These are phyloP conservation scores for Xyrauchen texanus DNA, from an alignment of 2,113 vertebrate genomes.

Conservation along the genomic window DNA sequence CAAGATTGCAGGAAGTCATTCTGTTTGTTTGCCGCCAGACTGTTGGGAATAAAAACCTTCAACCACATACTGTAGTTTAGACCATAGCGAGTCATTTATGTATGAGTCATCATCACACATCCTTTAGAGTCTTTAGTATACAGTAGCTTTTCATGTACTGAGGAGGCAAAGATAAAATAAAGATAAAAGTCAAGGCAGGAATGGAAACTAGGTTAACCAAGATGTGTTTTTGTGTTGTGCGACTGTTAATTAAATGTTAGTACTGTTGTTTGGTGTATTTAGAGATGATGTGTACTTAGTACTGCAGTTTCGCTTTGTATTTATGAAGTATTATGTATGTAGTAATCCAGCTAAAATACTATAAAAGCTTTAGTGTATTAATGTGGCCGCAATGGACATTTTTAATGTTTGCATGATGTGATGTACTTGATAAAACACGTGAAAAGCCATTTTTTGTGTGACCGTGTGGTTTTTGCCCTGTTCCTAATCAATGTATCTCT, in stretches of 20 bases:
- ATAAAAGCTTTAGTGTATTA: background rate
- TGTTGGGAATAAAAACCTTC: background rate
- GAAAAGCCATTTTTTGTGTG: conserved; percentile 44
- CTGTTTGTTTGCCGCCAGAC: background rate
- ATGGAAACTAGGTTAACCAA: background rate
- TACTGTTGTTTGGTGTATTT: conserved; percentile 4
- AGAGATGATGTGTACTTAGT: conserved; percentile 1
- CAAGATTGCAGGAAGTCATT: background rate
- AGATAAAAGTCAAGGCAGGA: background rate
- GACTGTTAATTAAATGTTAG: conserved; percentile 2
- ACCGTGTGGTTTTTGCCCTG: conserved; percentile 26
- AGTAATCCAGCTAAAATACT: too few species aligned
- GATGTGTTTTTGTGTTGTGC: conserved; percentile 33
- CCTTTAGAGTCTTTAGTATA: background rate
- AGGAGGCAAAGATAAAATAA: background rate
- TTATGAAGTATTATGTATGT: background rate
- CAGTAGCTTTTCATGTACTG: conserved; percentile 27
- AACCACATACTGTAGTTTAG: background rate
- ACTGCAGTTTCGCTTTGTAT: background rate
- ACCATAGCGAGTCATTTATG: background rate
- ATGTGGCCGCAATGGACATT: background rate
- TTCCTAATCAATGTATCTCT: conserved; percentile 44
- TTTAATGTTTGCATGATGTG: conserved; percentile 40
- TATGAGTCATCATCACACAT: background rate
- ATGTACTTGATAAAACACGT: conserved; percentile 34